A percentile compares a stretch with the other conserved stretches of the same genome.
These are phyloP conservation scores for Eupleurogrammus muticus DNA, from an alignment of 2,797 vertebrate genomes.

Conservation along the genomic window DNA sequence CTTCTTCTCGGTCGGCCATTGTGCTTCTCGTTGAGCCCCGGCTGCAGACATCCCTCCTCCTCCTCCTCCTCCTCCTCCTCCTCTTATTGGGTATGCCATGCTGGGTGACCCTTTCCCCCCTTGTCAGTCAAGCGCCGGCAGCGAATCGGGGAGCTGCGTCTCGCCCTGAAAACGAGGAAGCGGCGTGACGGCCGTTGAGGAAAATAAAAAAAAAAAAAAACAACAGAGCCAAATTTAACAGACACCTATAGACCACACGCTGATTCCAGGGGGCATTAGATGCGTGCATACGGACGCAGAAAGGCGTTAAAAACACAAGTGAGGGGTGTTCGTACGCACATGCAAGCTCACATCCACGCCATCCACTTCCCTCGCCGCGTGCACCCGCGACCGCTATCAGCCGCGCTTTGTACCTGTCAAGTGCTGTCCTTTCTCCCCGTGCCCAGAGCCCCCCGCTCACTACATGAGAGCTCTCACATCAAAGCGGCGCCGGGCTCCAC, in stretches of 20 bases:
- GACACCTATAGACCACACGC: constrained; percentile 28
- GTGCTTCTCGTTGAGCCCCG: constrained; percentile 60
- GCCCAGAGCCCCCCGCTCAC: constrained; percentile 80
- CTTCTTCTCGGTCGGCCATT: constrained; percentile 56
- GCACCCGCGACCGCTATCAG: constrained; percentile 81
- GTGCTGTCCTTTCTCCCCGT: constrained; percentile 82
- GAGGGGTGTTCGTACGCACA: constrained; percentile 47
- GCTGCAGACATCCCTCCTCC: constrained; percentile 69
- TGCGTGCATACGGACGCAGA: constrained; percentile 16
- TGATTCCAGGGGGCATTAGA: constrained; percentile 35
- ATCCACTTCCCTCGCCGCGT: constrained; percentile 72
- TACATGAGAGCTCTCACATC: constrained; percentile 83
- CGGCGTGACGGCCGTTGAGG: constrained; percentile 63
- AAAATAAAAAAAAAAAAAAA: constrained; percentile 61
- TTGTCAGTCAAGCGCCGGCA: constrained; percentile 65
- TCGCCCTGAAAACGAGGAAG: constrained; percentile 65
- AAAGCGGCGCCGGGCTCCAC: constrained; percentile 79
- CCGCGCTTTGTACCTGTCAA: constrained; percentile 87
- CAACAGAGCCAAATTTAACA: constrained; percentile 44
- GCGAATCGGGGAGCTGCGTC: constrained; percentile 65
- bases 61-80: constrained; percentile 61
- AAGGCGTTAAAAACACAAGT: constrained; percentile 40
- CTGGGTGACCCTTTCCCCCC: constrained; percentile 67
- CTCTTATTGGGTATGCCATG: constrained; percentile 73
- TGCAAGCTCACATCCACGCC: constrained; percentile 51